phyloP scores from a whole-genome alignment of 1,140 invertebrate genomes.

The Lutraria rhynchaena region DNA sequence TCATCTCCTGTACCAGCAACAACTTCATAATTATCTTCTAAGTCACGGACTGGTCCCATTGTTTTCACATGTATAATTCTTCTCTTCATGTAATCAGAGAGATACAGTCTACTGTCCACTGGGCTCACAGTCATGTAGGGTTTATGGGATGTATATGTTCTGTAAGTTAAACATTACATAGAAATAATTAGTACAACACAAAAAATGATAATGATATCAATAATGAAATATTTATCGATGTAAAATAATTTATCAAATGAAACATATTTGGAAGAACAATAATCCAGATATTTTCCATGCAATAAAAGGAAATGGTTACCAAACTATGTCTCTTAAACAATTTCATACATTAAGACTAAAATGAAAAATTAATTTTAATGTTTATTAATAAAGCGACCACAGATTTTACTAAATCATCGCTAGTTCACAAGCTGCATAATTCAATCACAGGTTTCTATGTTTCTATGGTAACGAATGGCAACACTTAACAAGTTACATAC shows the following conservation, averaged over 20 bases:
- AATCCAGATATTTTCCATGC: too few species aligned
- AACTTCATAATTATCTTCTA: constrained; percentile 95
- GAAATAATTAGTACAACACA: background rate
- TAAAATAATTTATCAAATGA: too few species aligned
- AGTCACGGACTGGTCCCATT: constrained; percentile 87
- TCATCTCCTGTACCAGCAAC: constrained; percentile 97
- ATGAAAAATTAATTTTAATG: too few species aligned
- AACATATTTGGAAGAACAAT: too few species aligned
- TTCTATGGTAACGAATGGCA: too few species aligned
- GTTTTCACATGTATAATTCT: constrained; percentile 95
- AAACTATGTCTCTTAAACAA: too few species aligned
- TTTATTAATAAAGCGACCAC: too few species aligned
- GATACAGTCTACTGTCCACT: constrained; percentile 95
- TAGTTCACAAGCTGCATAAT: too few species aligned
- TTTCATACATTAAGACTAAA: too few species aligned
- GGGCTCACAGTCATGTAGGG: constrained; percentile 97
- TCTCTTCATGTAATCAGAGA: constrained; percentile 96
- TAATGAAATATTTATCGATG: background rate
- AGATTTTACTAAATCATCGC: too few species aligned
- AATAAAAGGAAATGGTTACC: too few species aligned
- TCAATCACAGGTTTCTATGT: too few species aligned
- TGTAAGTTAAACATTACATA: constrained; percentile 81
- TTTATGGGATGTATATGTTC: constrained; percentile 95
- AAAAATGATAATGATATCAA: background rate
- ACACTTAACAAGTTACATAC: constrained; percentile 82